A percentile compares a stretch with the other conserved stretches of the same genome.
Conservation (phyloP, 2,888 invertebrate species). For the Dexiosoma caninum region DNA sequence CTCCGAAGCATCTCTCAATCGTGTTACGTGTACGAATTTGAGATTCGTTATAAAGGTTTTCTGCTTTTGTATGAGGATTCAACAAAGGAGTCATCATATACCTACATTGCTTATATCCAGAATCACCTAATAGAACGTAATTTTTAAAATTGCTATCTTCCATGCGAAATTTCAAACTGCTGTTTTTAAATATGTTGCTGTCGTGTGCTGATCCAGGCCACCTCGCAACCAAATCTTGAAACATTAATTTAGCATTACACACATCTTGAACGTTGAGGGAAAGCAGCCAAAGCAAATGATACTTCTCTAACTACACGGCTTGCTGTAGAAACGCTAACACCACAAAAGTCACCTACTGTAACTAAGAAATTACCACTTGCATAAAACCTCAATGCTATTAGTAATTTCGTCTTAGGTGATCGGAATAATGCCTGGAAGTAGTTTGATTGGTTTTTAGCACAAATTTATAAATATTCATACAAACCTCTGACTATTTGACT, state of each 20-base stretch:
- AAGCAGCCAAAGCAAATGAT: constrained; percentile 7
- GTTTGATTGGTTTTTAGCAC: no score
- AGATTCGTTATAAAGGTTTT: constrained; percentile 23
- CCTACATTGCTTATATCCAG: constrained; percentile 30
- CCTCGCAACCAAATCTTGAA: constrained; percentile 9
- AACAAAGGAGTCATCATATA: background rate
- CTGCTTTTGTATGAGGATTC: background rate
- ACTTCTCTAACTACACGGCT: constrained; percentile 9
- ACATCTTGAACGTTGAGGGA: background rate
- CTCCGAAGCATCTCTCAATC: constrained; percentile 22
- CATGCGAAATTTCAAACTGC: background rate
- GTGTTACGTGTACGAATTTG: constrained; percentile 37
- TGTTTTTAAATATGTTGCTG: constrained; percentile 38
- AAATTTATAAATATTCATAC: background rate
- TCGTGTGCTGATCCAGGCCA: constrained; percentile 27
- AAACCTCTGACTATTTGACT: background rate
- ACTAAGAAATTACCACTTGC: background rate
- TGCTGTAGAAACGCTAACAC: background rate
- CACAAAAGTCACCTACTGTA: background rate
- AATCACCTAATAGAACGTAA: background rate
- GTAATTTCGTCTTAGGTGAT: background rate
- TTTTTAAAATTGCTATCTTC: background rate
- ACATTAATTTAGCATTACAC: background rate
- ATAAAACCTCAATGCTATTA: background rate
- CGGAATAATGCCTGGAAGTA: no score